Percentiles rank a stretch among this genome's conserved stretches.
Conservation (phyloP, 2,113 vertebrate genomes). For the Ursus arctos region DNA sequence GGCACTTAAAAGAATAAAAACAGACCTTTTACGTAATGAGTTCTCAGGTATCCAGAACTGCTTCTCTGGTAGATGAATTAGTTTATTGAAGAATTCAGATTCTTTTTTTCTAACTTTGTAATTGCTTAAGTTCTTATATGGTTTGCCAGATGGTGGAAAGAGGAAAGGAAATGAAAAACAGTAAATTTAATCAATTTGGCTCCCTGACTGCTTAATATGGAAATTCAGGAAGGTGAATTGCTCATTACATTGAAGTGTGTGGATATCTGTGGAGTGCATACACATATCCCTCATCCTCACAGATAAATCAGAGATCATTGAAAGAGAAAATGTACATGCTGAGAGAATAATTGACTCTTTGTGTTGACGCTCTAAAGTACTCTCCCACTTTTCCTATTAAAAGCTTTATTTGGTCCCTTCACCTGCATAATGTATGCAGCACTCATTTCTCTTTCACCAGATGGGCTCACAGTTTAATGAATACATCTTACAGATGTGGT, state of each 20-base stretch:
- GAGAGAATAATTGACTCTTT: neutral
- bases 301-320: neutral
- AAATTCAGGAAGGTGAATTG: conserved; percentile 3
- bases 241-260: neutral
- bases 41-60: neutral
- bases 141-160: neutral
- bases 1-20: conserved; percentile 20
- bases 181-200: neutral
- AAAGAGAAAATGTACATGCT: neutral
- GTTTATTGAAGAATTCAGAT: conserved; percentile 41
- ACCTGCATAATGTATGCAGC: conserved; percentile 10
- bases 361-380: neutral
- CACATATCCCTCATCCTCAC: neutral
- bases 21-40: neutral
- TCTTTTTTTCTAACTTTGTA: conserved; percentile 38
- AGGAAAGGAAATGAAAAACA: conserved; percentile 28
- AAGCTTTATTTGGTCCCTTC: conserved; percentile 67
- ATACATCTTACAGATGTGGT: neutral
- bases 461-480: neutral
- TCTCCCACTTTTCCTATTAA: conserved; percentile 46
- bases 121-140: conserved; percentile 8
- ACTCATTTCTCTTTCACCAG: conserved; percentile 34
- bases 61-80: conserved; percentile 21
- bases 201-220: neutral
- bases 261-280: neutral